These are phyloP conservation scores for Pammene fasciana DNA, from an alignment of 2,888 invertebrate species.

Conservation along the genomic window DNA sequence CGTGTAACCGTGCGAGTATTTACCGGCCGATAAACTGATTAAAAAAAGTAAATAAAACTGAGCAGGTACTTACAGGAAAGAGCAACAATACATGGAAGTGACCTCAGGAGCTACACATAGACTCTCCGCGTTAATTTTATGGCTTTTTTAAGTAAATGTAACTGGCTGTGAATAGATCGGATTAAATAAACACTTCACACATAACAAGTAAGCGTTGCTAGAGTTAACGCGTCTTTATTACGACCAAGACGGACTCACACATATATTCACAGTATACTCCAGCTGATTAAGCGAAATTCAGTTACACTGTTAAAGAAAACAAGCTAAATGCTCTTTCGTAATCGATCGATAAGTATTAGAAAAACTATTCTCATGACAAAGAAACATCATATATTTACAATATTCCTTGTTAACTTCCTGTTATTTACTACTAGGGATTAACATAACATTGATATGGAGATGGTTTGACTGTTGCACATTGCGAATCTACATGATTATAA, in stretches of 20 bases:
- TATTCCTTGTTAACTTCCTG: slow-evolving; percentile 45
- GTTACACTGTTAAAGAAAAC: slow-evolving; percentile 50
- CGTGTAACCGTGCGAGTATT: slow-evolving; percentile 15
- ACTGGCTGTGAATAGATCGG: slow-evolving; percentile 50
- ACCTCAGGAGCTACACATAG: slow-evolving; percentile 58
- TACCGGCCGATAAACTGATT: slow-evolving; percentile 11
- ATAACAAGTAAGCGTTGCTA: slow-evolving; percentile 56
- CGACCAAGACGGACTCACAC: slow-evolving; percentile 45
- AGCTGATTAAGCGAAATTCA: slow-evolving; percentile 44
- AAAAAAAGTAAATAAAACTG: slow-evolving; percentile 37
- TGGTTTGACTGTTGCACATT: slow-evolving; percentile 49
- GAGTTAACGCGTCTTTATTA: slow-evolving; percentile 36
- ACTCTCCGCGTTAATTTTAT: slow-evolving; percentile 52
- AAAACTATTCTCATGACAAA: slow-evolving; percentile 79
- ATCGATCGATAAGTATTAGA: slow-evolving; percentile 77
- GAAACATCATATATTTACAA: slow-evolving; percentile 61
- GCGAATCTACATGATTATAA: slow-evolving; percentile 58
- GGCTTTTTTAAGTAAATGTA: slow-evolving; percentile 55
- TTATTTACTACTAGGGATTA: slow-evolving; percentile 45
- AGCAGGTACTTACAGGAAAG: slow-evolving; percentile 76
- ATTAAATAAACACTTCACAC: slow-evolving; percentile 60
- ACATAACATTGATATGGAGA: slow-evolving; percentile 53
- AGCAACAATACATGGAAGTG: slow-evolving; percentile 83
- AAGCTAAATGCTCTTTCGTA: slow-evolving; percentile 76
- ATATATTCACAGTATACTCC: slow-evolving; percentile 47